Conservation (phyloP, 2,888 invertebrate species). For the Chorisops tibialis region DNA sequence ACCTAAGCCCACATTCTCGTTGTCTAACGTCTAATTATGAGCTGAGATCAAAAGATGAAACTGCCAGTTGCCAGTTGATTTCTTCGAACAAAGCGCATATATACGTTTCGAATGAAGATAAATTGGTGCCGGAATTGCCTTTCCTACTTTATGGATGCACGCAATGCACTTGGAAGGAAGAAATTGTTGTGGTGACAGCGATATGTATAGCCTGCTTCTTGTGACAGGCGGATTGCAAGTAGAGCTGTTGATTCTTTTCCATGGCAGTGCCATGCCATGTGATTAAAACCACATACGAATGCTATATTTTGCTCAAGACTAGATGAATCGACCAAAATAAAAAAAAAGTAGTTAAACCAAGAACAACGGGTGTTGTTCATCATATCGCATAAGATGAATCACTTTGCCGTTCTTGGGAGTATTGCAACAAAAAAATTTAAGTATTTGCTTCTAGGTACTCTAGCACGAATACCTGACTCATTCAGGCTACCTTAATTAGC, state of each 20-base stretch:
- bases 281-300: background rate
- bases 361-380: background rate
- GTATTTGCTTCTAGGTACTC: no score
- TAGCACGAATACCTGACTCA: constrained; percentile 7
- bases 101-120: no score
- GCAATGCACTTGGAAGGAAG: no score
- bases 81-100: no score
- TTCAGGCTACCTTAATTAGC: constrained; percentile 6
- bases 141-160: no score
- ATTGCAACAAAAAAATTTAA: background rate
- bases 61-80: no score
- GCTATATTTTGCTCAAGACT: background rate
- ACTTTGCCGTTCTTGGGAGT: background rate
- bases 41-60: no score
- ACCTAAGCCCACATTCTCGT: no score
- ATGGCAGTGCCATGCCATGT: background rate
- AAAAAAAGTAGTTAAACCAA: background rate
- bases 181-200: no score
- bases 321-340: background rate
- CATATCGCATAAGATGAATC: background rate
- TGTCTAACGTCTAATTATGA: no score
- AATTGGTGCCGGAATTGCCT: no score
- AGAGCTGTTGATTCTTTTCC: background rate
- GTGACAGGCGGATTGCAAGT: background rate
- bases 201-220: no score